These are phyloP conservation scores for Fratercula arctica DNA, from an alignment of 2,797 vertebrate genomes.

Conservation along the genomic window DNA sequence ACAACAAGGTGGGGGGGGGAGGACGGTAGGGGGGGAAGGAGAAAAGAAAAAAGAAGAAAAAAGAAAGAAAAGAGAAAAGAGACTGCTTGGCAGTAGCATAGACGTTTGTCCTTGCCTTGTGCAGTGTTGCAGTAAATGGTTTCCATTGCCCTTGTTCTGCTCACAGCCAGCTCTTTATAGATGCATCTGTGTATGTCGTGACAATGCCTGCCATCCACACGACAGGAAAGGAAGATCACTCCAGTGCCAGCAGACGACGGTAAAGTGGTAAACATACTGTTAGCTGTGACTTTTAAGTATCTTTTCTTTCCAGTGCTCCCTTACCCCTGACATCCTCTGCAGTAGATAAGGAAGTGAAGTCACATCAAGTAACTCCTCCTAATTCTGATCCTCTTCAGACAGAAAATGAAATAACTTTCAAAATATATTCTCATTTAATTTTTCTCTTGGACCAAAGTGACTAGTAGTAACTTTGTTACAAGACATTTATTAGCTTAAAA, in stretches of 20 bases:
- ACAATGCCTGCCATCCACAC: neutral
- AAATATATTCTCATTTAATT: constrained; percentile 9
- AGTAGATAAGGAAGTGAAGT: neutral
- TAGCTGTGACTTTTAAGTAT: neutral
- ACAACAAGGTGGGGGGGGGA: neutral
- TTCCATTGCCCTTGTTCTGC: neutral
- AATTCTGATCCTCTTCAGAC: neutral
- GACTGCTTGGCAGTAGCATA: neutral
- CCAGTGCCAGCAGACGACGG: neutral
- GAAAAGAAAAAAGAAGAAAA: neutral
- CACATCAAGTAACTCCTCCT: neutral
- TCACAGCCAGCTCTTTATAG: neutral
- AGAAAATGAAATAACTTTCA: neutral
- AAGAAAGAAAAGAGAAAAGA: neutral
- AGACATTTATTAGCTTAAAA: neutral
- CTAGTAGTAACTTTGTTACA: neutral
- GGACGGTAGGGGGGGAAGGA: neutral
- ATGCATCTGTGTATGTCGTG: neutral
- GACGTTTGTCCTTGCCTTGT: neutral
- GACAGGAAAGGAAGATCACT: neutral
- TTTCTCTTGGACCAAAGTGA: neutral
- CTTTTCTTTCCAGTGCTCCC: neutral
- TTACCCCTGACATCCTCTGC: accelerated
- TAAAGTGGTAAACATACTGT: neutral
- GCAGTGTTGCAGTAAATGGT: neutral